Base-by-base conservation (phyloP, 2,888 invertebrate genomes). In the Epinotia nisella region DNA sequence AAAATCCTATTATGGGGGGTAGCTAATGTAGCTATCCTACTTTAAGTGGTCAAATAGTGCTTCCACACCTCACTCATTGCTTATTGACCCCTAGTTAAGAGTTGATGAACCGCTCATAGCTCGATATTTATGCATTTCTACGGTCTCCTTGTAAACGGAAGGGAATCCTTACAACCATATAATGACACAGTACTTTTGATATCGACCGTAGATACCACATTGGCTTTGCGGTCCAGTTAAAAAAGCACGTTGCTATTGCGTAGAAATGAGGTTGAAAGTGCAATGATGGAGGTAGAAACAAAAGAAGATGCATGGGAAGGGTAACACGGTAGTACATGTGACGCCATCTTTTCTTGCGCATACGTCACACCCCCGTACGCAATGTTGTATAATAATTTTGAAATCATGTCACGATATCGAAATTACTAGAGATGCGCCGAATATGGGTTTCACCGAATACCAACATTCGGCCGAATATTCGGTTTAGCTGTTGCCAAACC, bases 71-170 rank as follows among this genome's bases (percentile, higher is more conserved):
- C 75, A 76, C 72, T 75, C 69, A 79, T 80, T 79, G 80, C 76
- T 75, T 77, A 79, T 74, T 83, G 85, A 85, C 83, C 84, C 81
- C 76, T 77, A 77, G 77, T 79, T 81, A 76, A 67, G 75, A 84
- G 80, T 82, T 85, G 84, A 81, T 85, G 85, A 86, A 85, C 85
- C 86, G 81, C 78, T 80, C 61, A 61, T 69, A 74, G 73, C 67
- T 68, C 60, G 60, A 58, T 74, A 78, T 77, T 67, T 77, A 74
- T 75, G 87, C 89, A 89, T 75, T 90, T 86, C 77, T 90, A 88
- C 13, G 90, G 89, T 80, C 78, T 90, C 89, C 56, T 78, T 79
- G 81, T 80, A 79, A 84, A 82, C 85, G 84, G 83, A 85, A 83
- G 78, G 78, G 89, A 90, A 88, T 78, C 89, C 89, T 11, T 80